Conservation (phyloP, 2,888 invertebrate species). For the Strigamia maritima region DNA sequence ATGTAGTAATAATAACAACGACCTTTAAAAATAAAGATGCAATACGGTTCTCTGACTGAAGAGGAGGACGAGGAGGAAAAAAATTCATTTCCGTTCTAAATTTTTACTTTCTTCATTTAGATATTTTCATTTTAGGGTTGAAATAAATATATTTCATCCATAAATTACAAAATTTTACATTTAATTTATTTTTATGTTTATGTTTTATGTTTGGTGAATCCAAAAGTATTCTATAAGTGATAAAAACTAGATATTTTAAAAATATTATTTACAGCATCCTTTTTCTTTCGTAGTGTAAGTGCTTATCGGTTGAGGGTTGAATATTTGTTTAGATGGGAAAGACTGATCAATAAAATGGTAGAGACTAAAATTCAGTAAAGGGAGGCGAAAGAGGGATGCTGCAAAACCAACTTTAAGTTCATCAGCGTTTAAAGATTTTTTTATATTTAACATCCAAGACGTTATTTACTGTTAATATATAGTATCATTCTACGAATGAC, state of each 20-base stretch:
- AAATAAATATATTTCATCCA: too few species aligned
- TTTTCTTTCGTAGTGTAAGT: not conserved
- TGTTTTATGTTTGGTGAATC: too few species aligned
- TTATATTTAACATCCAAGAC: not conserved
- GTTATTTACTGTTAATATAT: not conserved
- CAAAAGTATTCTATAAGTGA: not conserved
- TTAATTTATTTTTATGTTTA: too few species aligned
- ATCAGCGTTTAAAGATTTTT: not conserved
- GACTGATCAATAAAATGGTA: slow-evolving; percentile 7
- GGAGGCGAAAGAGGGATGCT: slow-evolving; percentile 7
- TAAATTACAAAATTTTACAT: too few species aligned
- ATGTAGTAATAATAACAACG: not conserved
- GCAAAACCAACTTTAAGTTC: slow-evolving; percentile 1
- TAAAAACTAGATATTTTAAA: not conserved
- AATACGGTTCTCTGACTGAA: not conserved
- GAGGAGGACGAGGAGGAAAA: not conserved
- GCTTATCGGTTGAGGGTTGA: slow-evolving; percentile 2
- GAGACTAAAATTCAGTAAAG: not conserved
- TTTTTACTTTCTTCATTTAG: not conserved
- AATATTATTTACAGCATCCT: not conserved
- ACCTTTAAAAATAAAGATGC: not conserved
- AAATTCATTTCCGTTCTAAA: slow-evolving; percentile 12
- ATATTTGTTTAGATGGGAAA: slow-evolving; percentile 31
- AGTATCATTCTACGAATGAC: not conserved
- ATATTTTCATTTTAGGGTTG: not conserved